These are phyloP conservation scores for Percina caprodes DNA, from an alignment of 2,113 vertebrate species.

Conservation along the genomic window DNA sequence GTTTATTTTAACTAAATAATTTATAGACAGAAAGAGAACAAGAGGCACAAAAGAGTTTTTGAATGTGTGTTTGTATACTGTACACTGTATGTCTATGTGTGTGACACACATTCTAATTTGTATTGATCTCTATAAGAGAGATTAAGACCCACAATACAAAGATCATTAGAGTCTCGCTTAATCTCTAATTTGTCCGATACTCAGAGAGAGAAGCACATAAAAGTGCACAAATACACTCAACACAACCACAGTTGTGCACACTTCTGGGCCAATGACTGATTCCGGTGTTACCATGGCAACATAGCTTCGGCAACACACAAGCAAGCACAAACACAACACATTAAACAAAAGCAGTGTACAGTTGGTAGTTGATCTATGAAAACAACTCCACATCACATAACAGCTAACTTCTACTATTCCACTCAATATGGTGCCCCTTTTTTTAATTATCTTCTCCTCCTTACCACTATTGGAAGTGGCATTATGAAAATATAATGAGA, in stretches of 20 bases:
- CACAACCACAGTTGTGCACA: constrained; percentile 70
- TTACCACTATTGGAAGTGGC: constrained; percentile 27
- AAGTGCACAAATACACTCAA: constrained; percentile 47
- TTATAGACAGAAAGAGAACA: constrained; percentile 26
- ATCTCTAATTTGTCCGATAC: constrained; percentile 83
- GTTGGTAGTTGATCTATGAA: constrained; percentile 10
- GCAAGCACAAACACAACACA: constrained; percentile 36
- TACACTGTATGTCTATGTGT: constrained; percentile 12
- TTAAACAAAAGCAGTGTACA: constrained; percentile 34
- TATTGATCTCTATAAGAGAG: constrained; percentile 26
- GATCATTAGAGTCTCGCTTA: constrained; percentile 70
- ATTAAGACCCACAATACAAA: constrained; percentile 18
- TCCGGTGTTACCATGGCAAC: constrained; percentile 88
- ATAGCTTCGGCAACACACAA: constrained; percentile 47
- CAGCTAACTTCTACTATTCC: constrained; percentile 24
- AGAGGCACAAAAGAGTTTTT: constrained; percentile 1
- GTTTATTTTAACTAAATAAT: constrained; percentile 39
- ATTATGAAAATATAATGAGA: constrained; percentile 48
- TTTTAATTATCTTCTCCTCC: constrained; percentile 24
- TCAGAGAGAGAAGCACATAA: constrained; percentile 78
- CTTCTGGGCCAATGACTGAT: constrained; percentile 82
- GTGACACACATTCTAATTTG: neutral
- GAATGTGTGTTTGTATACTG: neutral
- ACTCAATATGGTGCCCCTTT: constrained; percentile 13
- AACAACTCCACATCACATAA: neutral